phyloP scores from a whole-genome alignment of 2,113 vertebrate genomes.

The Vulpes vulpes region DNA sequence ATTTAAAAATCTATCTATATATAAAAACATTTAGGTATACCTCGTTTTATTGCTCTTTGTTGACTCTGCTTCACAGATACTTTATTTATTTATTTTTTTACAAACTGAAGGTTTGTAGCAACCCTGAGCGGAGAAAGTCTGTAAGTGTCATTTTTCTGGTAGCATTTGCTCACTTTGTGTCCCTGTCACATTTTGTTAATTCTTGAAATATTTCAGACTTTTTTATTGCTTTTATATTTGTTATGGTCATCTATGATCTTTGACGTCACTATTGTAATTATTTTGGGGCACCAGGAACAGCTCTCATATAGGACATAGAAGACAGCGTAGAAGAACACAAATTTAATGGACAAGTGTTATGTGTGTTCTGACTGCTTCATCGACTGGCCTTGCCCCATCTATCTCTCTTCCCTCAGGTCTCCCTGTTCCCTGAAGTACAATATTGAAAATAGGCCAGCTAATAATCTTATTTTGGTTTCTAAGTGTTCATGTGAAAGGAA shows the following conservation, averaged over 20 bases:
- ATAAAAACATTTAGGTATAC: accelerated
- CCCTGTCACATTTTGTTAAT: not conserved
- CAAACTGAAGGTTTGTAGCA: not conserved
- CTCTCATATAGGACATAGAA: not conserved
- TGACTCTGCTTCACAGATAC: not conserved
- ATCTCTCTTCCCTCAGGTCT: not conserved
- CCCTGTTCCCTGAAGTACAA: not conserved
- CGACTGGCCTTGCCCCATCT: not conserved
- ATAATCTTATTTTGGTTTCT: not conserved
- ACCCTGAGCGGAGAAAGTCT: not conserved
- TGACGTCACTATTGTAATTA: not conserved
- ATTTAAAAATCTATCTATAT: not conserved
- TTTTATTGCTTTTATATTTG: not conserved
- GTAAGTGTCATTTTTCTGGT: not conserved
- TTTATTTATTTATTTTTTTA: not conserved
- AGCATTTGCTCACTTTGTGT: not conserved
- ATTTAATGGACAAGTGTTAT: not conserved
- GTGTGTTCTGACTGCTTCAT: not conserved
- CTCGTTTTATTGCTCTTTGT: not conserved
- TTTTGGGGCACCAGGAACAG: not conserved
- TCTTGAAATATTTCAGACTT: not conserved
- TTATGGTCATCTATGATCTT: not conserved
- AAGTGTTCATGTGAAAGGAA: not conserved
- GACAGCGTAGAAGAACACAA: not conserved
- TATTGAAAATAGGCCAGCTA: not conserved